These are phyloP conservation scores for Hypomesus transpacificus DNA, from an alignment of 2,113 vertebrate genomes.

Conservation along the genomic window DNA sequence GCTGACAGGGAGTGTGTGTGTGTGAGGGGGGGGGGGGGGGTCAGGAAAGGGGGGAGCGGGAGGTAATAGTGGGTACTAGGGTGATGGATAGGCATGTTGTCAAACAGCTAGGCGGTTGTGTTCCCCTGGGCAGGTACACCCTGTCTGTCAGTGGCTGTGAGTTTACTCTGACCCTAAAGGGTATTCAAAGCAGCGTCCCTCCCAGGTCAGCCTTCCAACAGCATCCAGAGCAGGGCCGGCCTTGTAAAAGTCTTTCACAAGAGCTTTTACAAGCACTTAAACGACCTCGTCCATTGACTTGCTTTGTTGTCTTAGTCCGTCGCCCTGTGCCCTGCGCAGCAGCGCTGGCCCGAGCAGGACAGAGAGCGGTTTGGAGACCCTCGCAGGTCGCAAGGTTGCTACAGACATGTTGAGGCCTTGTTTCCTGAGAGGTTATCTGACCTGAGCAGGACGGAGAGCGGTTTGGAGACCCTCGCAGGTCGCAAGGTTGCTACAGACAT, in stretches of 20 bases:
- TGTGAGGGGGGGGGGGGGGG: neutral
- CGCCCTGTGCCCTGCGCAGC: constrained; percentile 5
- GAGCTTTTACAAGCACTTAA: constrained; percentile 60
- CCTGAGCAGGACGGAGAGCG: constrained; percentile 26
- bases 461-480: constrained; percentile 13
- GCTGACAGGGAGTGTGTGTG: too few relatives aligned
- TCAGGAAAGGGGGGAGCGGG: neutral
- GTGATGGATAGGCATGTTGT: neutral
- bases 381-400: neutral
- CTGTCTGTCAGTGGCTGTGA: constrained; percentile 8
- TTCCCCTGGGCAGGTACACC: neutral
- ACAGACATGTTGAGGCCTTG: too few relatives aligned
- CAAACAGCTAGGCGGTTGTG: neutral
- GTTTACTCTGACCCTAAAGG: constrained; percentile 36
- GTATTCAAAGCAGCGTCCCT: constrained; percentile 31
- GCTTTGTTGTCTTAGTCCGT: constrained; percentile 42
- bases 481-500: neutral
- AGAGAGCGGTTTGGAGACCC: constrained; percentile 10
- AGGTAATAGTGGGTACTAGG: too few relatives aligned
- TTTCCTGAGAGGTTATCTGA: constrained; percentile 12
- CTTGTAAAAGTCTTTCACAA: constrained; percentile 57
- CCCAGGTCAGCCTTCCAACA: neutral
- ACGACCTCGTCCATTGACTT: constrained; percentile 40
- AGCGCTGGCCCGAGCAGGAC: constrained; percentile 32
- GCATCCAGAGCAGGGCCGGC: constrained; percentile 10